phyloP scores from a whole-genome alignment of 2,797 vertebrate species.

The Acipenser transmontanus region DNA sequence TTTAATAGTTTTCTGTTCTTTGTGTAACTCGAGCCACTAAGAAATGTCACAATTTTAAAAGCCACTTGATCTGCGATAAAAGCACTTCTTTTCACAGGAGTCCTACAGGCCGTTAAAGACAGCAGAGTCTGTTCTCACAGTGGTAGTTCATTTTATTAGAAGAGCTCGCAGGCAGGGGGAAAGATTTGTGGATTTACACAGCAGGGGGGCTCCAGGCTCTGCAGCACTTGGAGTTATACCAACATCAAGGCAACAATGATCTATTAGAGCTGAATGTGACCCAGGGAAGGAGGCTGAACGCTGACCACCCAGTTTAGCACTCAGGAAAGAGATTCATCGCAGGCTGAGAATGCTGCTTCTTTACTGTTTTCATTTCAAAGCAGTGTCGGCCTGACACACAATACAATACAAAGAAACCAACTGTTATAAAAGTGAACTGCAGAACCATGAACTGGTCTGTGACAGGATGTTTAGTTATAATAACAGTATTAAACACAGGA shows the following conservation, averaged over 20 bases:
- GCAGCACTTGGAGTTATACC: background rate
- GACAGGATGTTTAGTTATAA: too few species aligned
- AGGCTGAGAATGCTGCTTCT: too few species aligned
- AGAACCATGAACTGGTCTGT: too few species aligned
- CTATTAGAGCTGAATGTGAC: background rate
- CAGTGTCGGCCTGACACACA: too few species aligned
- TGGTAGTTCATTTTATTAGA: background rate
- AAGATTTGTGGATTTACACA: background rate
- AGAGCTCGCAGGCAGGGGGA: background rate
- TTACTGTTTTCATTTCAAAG: too few species aligned
- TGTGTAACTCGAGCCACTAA: too few species aligned
- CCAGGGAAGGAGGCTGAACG: background rate
- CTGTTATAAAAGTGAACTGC: too few species aligned
- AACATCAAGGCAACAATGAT: background rate
- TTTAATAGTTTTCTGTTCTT: too few species aligned
- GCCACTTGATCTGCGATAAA: slow-evolving; percentile 1
- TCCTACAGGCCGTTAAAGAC: too few species aligned
- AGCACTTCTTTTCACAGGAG: background rate
- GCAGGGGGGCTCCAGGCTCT: background rate
- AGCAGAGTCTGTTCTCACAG: background rate
- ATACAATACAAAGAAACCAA: too few species aligned
- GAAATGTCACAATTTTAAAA: too few species aligned
- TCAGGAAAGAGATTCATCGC: background rate
- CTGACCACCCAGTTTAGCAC: background rate
- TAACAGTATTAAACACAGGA: too few species aligned